Evolutionary conservation across 2,113 vertebrate species (phyloP).

Genomic region (Solea solea): DNA sequence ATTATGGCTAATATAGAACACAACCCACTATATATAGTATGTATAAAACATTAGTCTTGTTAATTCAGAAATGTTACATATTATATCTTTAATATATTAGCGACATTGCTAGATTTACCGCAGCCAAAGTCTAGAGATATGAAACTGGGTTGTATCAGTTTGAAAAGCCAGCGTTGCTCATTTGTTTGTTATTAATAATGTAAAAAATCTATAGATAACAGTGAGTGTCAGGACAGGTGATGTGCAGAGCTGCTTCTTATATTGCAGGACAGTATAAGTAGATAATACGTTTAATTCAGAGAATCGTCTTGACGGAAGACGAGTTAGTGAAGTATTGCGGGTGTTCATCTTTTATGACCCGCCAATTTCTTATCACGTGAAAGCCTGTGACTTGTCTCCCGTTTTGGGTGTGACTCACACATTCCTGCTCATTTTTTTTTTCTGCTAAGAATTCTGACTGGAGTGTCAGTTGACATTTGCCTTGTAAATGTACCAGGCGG

Average conservation of each 20-base stretch:
- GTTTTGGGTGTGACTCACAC: background rate
- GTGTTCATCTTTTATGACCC: background rate
- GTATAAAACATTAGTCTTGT: no score
- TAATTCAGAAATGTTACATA: no score
- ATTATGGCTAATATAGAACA: no score
- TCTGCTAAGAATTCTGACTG: conserved; percentile 6
- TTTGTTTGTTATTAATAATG: no score
- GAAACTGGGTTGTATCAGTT: no score
- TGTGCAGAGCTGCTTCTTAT: no score
- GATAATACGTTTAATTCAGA: background rate
- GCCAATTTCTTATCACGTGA: background rate
- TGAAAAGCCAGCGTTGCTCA: no score
- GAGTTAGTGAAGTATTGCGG: conserved; percentile 7
- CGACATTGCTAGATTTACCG: no score
- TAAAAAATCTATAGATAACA: background rate
- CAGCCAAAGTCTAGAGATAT: no score
- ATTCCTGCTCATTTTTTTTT: background rate
- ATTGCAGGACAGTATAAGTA: background rate
- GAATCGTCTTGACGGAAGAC: background rate
- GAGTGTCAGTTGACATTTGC: conserved; percentile 27
- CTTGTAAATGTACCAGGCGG: conserved; percentile 39
- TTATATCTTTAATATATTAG: no score
- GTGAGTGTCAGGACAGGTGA: background rate
- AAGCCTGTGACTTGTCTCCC: background rate
- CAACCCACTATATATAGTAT: no score